Evolutionary conservation across 1,140 invertebrate species (phyloP), one percentile per base, ranked within the genome.

Genomic region (Drosophila simulans): DNA sequence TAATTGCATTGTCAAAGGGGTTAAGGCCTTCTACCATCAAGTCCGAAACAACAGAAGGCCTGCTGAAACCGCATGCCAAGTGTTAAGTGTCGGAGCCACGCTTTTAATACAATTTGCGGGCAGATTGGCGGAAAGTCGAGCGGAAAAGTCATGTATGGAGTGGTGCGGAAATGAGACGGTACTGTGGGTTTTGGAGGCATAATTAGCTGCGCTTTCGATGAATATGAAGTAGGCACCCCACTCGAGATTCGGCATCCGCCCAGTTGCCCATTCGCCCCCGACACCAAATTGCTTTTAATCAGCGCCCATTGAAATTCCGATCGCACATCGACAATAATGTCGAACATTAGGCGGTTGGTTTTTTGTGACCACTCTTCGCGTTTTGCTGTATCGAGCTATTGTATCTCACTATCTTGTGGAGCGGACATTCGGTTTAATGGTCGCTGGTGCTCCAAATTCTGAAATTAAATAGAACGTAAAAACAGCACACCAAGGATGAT

Each of bases 1-100:
- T 90, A 90, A 90, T 90, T 90, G 85, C 80, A 71, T 81, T 90
- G 74, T 90, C 85, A 25, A 57, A 58, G 59, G 62, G 40, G 78
- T 62, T 51, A 31, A 31, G 1, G 1, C 8, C 8, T 31, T 69
- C 53, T 48, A 42, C 34, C 25, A 20, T 22, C 49, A 15, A 39
- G 12, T 15, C 27, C 20, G 57, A 20, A 39, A 4, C 22, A 46
- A 37, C 43, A 42, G 69, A 13, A 46, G 48, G 42, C 37, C 25
- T 4, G 39, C 55, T 42, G 31, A 63, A 71, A 76, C 79, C 81
- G 59, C 72, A 78, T 57, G 74, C 83, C 69, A 82, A 82, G 83
- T 79, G 79, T 71, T 71, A 82, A 86, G 64, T 88, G 83, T 82
- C 83, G 82, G 64, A 46, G 17, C 37, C 42, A 53, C 37, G 31